A percentile compares a stretch with the other conserved stretches of the same genome.
phyloP scores from a whole-genome alignment of 2,797 vertebrate species.

The Myioborus melanocephalus region DNA sequence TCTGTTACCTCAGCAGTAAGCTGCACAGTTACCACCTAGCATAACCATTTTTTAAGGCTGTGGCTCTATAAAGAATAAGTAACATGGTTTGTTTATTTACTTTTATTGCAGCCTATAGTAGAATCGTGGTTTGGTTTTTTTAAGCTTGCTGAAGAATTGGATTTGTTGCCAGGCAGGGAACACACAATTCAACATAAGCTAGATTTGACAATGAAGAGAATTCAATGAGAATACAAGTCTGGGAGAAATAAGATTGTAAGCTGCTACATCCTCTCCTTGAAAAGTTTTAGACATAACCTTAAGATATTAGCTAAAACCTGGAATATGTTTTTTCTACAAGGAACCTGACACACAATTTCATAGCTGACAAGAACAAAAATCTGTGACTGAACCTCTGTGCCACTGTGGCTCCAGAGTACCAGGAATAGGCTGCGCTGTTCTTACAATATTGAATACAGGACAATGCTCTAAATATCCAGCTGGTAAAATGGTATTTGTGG shows the following conservation, averaged over 20 bases:
- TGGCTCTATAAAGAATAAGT: not conserved
- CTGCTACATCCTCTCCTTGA: not conserved
- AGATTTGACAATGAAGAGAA: not conserved
- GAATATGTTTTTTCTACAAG: not conserved
- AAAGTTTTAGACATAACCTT: not conserved
- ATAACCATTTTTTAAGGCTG: not conserved
- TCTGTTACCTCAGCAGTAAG: not conserved
- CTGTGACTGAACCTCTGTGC: not conserved
- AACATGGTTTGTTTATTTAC: not conserved
- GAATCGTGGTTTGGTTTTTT: not conserved
- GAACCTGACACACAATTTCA: not conserved
- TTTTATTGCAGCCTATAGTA: not conserved
- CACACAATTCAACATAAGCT: not conserved
- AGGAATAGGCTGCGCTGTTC: not conserved
- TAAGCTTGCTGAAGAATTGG: not conserved
- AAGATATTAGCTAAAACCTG: not conserved
- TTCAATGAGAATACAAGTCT: not conserved
- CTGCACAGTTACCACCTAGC: not conserved
- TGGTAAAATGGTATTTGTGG: not conserved
- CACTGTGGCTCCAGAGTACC: not conserved
- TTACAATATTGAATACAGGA: rapidly evolving
- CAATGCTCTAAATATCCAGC: not conserved
- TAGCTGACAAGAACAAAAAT: not conserved
- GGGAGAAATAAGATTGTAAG: not conserved
- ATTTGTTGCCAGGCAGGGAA: not conserved